These are phyloP conservation scores for Pachymerium ferrugineum DNA, from an alignment of 2,888 invertebrate genomes.

Conservation along the genomic window DNA sequence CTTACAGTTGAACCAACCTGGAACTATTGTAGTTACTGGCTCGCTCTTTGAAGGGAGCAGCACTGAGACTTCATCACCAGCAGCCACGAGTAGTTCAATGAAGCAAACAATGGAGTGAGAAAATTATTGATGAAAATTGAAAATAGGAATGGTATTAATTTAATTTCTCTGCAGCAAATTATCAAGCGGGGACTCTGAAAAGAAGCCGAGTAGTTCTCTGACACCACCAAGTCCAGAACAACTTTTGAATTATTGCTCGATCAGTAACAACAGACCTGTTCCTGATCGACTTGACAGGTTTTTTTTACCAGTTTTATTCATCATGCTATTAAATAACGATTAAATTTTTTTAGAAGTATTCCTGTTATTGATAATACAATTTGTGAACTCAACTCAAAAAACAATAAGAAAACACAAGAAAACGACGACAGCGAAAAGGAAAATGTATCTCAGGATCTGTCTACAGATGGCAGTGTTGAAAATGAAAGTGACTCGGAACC, in stretches of 20 bases:
- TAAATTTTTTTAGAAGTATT: background rate
- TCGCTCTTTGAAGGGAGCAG: background rate
- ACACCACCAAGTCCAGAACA: no score
- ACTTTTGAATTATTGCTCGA: no score
- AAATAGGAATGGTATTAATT: background rate
- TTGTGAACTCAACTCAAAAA: conserved; percentile 28
- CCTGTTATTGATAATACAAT: conserved; percentile 33
- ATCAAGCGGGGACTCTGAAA: background rate
- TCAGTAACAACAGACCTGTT: background rate
- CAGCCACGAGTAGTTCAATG: no score
- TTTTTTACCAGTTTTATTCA: background rate
- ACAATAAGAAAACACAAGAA: conserved; percentile 11
- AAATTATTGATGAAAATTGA: background rate
- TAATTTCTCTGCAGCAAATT: background rate
- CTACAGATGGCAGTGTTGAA: conserved; percentile 19
- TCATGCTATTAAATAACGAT: background rate
- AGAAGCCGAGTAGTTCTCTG: no score
- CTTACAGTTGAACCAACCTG: background rate
- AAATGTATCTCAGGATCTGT: conserved; percentile 28
- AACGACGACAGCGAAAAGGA: conserved; percentile 42
- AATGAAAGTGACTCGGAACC: conserved; percentile 10
- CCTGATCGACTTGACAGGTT: background rate
- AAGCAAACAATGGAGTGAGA: background rate
- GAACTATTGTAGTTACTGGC: background rate
- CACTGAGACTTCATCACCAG: background rate